phyloP scores from a whole-genome alignment of 2,888 invertebrate species.

The Strigamia transsilvanica region DNA sequence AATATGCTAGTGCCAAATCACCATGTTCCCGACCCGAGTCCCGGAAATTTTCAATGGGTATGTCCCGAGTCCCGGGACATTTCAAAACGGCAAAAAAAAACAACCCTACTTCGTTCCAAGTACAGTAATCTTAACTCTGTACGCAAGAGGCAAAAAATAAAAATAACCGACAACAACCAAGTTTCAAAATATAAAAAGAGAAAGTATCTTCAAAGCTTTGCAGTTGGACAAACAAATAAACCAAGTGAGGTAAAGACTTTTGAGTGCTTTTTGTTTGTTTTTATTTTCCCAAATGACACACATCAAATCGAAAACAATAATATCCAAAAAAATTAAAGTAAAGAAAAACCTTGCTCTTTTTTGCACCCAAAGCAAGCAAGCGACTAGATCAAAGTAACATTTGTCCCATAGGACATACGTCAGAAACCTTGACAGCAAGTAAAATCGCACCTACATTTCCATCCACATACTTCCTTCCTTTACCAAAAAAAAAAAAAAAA shows the following conservation, averaged over 20 bases:
- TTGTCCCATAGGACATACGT: not conserved
- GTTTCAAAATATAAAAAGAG: too few species aligned
- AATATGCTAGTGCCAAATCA: too few species aligned
- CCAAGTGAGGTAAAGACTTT: not conserved
- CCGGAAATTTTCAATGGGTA: too few species aligned
- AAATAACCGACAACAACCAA: not conserved
- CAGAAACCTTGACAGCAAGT: not conserved
- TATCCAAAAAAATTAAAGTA: not conserved
- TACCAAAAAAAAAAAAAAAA: not conserved
- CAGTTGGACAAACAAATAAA: not conserved
- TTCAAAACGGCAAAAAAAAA: too few species aligned
- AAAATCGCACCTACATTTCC: not conserved
- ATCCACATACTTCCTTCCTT: not conserved
- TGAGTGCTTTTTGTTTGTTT: slow-evolving; percentile 44
- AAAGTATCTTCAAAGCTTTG: too few species aligned
- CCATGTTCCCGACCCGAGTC: too few species aligned
- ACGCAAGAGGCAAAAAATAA: not conserved
- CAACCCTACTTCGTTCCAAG: too few species aligned
- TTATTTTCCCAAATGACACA: slow-evolving; percentile 28
- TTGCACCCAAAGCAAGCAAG: not conserved
- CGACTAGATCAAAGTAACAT: slow-evolving; percentile 1
- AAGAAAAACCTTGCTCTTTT: not conserved
- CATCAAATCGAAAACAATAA: slow-evolving; percentile 12
- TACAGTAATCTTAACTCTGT: not conserved
- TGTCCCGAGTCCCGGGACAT: too few species aligned